Evolutionary conservation across 2,113 vertebrate species (phyloP).

Genomic region (Capricornis sumatraensis): DNA sequence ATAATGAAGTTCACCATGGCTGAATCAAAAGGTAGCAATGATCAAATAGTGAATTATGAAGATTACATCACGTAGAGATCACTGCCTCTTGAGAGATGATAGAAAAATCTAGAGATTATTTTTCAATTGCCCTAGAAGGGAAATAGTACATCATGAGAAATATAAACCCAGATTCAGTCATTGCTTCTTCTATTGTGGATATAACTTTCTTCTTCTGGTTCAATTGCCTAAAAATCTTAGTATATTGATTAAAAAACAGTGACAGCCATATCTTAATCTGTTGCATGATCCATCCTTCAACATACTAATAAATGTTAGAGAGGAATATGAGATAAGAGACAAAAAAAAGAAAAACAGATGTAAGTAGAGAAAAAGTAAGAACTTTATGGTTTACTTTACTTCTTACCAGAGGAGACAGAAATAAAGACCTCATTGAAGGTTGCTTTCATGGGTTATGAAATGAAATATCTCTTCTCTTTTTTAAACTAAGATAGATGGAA

Average conservation of each 20-base stretch:
- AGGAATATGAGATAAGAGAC: not conserved
- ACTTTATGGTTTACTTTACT: not conserved
- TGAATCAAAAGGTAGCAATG: not conserved
- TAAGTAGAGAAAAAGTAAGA: not conserved
- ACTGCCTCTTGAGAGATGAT: not conserved
- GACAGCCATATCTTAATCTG: not conserved
- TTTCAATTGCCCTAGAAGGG: not conserved
- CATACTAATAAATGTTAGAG: not conserved
- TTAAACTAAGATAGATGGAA: not conserved
- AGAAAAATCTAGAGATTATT: not conserved
- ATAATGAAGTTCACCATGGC: not conserved
- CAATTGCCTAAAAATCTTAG: not conserved
- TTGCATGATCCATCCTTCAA: not conserved
- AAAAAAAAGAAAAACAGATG: not conserved
- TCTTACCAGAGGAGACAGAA: not conserved
- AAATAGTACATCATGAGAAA: not conserved
- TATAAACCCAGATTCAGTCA: not conserved
- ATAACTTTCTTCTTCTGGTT: not conserved
- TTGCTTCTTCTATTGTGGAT: not conserved
- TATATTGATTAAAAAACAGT: not conserved
- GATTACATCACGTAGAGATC: not conserved
- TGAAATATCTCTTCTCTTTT: not conserved
- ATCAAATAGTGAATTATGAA: not conserved
- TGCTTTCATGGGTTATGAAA: not conserved
- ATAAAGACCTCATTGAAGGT: not conserved